Conservation (phyloP, 2,797 vertebrate genomes). For the Siniperca obscura region DNA sequence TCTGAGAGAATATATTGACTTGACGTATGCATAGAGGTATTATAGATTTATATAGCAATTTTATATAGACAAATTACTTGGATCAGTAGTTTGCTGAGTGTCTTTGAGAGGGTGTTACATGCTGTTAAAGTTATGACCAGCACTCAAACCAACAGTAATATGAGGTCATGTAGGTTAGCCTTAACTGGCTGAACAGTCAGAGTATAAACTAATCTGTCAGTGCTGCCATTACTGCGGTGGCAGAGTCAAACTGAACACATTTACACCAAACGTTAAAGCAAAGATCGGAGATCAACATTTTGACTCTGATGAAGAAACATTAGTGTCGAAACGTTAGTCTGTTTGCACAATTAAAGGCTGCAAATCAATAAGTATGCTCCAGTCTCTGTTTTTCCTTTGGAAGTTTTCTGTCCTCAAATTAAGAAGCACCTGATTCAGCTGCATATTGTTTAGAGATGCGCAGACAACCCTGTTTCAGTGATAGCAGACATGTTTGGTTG, state of each 20-base stretch:
- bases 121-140: constrained; percentile 22
- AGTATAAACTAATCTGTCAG: background rate
- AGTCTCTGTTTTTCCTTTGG: too few species aligned
- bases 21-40: background rate
- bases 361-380: too few species aligned
- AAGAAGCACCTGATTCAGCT: too few species aligned
- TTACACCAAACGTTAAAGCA: background rate
- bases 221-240: background rate
- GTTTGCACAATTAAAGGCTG: too few species aligned
- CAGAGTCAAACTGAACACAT: constrained; percentile 5
- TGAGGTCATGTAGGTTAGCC: constrained; percentile 9
- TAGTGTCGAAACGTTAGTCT: too few species aligned
- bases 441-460: too few species aligned
- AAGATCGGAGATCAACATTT: background rate
- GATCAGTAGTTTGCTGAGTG: constrained; percentile 38
- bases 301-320: too few species aligned
- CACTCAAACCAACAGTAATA: constrained; percentile 10
- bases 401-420: too few species aligned
- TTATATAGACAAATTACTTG: constrained; percentile 27
- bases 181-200: constrained; percentile 6
- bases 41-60: background rate
- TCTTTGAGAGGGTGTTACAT: constrained; percentile 32
- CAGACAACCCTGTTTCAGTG: too few species aligned
- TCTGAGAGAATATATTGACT: background rate
- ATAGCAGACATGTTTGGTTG: background rate